These are phyloP conservation scores for Euwallacea similis DNA, from an alignment of 1,140 invertebrate genomes.

Conservation along the genomic window DNA sequence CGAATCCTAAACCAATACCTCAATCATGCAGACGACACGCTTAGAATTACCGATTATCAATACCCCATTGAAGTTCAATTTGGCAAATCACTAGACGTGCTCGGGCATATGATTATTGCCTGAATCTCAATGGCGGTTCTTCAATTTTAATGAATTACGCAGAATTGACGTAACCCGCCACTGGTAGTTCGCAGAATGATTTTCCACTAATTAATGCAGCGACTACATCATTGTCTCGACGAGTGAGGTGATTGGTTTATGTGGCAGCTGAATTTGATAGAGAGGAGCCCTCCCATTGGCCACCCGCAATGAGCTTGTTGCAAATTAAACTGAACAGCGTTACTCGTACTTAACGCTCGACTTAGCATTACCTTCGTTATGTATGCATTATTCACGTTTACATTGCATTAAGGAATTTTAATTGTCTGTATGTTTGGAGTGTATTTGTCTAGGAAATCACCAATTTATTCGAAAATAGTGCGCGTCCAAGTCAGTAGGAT, in stretches of 20 bases:
- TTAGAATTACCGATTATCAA: too few species aligned
- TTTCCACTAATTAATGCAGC: slow-evolving; percentile 22
- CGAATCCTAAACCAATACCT: too few species aligned
- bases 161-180: slow-evolving; percentile 14
- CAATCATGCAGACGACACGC: too few species aligned
- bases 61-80: too few species aligned
- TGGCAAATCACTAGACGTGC: too few species aligned
- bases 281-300: slow-evolving; percentile 17
- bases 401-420: slow-evolving; percentile 1
- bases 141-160: slow-evolving; percentile 5
- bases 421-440: neutral
- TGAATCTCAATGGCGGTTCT: too few species aligned
- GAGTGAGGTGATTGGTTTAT: slow-evolving; percentile 16
- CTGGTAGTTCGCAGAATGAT: slow-evolving; percentile 21
- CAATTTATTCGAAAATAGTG: too few species aligned
- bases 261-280: slow-evolving; percentile 23
- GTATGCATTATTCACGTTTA: neutral
- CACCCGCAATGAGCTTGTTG: slow-evolving; percentile 12
- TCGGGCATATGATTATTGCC: too few species aligned
- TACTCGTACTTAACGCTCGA: too few species aligned
- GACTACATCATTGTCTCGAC: slow-evolving; percentile 17
- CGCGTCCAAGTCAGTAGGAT: too few species aligned
- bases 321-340: slow-evolving; percentile 3
- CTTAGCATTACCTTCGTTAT: too few species aligned
- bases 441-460: too few species aligned